Evolutionary conservation across 1,140 invertebrate species (phyloP).

Genomic region (Lucilia sericata): DNA sequence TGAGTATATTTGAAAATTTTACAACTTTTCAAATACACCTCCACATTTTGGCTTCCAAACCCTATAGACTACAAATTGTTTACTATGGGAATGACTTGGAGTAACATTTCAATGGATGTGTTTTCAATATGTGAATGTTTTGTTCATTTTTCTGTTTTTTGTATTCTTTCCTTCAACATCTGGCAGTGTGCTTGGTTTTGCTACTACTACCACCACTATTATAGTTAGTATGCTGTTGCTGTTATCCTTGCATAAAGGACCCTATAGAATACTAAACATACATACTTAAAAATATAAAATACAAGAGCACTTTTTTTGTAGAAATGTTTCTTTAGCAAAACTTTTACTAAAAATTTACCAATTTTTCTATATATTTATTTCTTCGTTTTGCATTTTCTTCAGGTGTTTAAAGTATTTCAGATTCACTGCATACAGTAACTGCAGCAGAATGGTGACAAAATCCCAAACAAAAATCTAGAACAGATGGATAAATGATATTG

Average conservation of each 20-base stretch:
- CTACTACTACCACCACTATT: neutral
- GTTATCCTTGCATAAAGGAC: neutral
- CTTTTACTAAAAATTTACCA: neutral
- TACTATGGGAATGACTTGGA: neutral
- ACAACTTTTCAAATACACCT: too few species aligned
- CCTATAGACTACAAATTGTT: too few species aligned
- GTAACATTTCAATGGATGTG: neutral
- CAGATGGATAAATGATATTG: neutral
- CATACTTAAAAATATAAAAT: neutral
- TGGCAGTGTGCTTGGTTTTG: neutral
- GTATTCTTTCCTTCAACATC: too few species aligned
- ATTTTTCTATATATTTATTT: neutral
- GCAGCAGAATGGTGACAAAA: neutral
- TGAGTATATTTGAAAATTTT: neutral
- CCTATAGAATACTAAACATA: neutral
- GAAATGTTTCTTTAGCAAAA: neutral
- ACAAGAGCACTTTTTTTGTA: neutral
- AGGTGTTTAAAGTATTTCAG: neutral
- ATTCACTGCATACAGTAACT: neutral
- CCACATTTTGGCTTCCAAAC: too few species aligned
- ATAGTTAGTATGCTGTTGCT: neutral
- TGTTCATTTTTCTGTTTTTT: neutral
- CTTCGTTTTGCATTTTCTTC: neutral
- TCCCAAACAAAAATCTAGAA: neutral
- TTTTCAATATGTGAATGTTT: constrained; percentile 3